Evolutionary conservation across 92 coral and sea anemone species (phyloP).

Genomic region (Virgularia gustaviana): DNA sequence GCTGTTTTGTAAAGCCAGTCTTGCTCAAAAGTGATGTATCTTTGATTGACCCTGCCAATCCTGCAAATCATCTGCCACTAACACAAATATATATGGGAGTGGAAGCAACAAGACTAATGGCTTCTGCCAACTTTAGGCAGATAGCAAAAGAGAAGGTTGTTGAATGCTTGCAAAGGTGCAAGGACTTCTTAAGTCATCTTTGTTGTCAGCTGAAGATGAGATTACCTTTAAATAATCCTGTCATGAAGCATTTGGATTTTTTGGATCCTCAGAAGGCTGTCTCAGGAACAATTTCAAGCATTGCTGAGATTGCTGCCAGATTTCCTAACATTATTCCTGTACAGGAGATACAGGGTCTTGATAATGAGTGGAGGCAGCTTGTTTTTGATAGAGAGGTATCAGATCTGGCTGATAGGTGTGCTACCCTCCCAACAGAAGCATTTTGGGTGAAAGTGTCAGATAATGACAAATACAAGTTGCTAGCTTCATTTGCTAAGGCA

Average conservation of each 20-base stretch:
- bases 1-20: slow-evolving; percentile 23
- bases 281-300: slow-evolving; percentile 13
- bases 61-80: slow-evolving; percentile 22
- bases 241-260: background rate
- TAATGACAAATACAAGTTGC: slow-evolving; percentile 5
- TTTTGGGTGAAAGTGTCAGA: slow-evolving; percentile 16
- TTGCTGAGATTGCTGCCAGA: slow-evolving; percentile 10
- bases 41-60: background rate
- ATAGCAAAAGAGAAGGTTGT: background rate
- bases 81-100: slow-evolving; percentile 10
- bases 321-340: slow-evolving; percentile 6
- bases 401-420: slow-evolving; percentile 17
- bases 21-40: slow-evolving; percentile 26
- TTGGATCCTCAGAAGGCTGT: slow-evolving; percentile 30
- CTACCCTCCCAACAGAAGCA: slow-evolving; percentile 23
- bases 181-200: slow-evolving; percentile 3
- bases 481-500: slow-evolving; percentile 13
- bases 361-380: slow-evolving; percentile 7
- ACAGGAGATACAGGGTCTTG: slow-evolving; percentile 10
- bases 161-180: slow-evolving; percentile 9
- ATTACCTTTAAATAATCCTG: slow-evolving; percentile 10
- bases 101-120: slow-evolving; percentile 14
- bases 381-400: background rate
- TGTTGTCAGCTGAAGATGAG: slow-evolving; percentile 26
- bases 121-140: slow-evolving; percentile 12